Evolutionary conservation across 2,113 vertebrate species (phyloP), one percentile per base, ranked within the genome.

Genomic region (Cricetomys ansorgei): DNA sequence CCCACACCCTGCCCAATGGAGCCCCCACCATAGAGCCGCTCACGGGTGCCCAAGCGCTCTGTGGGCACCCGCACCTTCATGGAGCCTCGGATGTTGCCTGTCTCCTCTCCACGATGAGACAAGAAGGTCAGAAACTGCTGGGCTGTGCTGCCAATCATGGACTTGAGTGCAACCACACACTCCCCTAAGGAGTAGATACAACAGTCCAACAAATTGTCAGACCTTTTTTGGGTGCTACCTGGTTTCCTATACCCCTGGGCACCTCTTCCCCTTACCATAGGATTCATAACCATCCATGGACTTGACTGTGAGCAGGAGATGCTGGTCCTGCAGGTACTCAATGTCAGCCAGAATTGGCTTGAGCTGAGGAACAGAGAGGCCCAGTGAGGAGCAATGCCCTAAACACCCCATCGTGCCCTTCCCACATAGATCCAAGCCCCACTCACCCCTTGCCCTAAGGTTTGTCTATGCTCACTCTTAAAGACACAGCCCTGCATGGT

Each of bases 121-220:
- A 99, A 98, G 97, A 99, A 99, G 12, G 99, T 99, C 97, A 99
- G 99, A 98, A 99, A 99, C 98, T 99, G 99, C 98, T 99, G 99
- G 0, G 99, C 98, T 0, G 99, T 99, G 98, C 99, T 99, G 97
- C 99, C 99, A 4, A 99, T 99, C 99, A 99, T 99, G 0, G 99
- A 99, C 98, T 99, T 99, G 75, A 99, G 99, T 0, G 99, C 99
- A 43, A 99, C 98, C 69, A 99, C 99, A n/a, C 99, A 99, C 96
- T 99, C 99, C 17, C 99, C 99, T 99, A 95, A 8, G 69, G 79
- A 77, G 88, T 2, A 94, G 8, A 72, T 0, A 3, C 37, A n/a
- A 85, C 7, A 62, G 53, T 81, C 5, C 29, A 69, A 67, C 75
- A 81, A n/a, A 31, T 15, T 89, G 62, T n/a, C 70, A 72, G 53